Evolutionary conservation across 1,140 invertebrate species (phyloP), one percentile per base, ranked within the genome.

Genomic region (Tigriopus japonicus): DNA sequence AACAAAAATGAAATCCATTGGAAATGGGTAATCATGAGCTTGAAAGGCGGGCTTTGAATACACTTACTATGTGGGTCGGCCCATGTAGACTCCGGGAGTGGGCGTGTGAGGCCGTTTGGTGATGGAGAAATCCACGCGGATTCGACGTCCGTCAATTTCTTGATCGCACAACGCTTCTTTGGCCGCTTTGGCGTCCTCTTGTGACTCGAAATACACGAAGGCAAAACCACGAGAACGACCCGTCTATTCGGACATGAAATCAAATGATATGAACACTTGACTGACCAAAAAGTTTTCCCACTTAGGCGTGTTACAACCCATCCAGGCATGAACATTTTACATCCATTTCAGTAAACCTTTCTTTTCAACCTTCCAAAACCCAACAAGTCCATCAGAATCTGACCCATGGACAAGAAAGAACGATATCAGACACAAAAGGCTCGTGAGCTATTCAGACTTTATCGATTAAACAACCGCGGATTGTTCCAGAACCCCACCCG

Each of bases 51-150:
- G 41, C 19, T n/a, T n/a, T 52, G 54, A 42, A 41, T 14, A 15
- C 19, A 72, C 77, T 74, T 72, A 82, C 79, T 76, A 74, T 14
- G 88, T 90, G 0, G 88, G 86, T 74, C 88, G 89, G 45, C 94
- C 94, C 83, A 96, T 91, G 68, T 98, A 98, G 64, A 97, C 86
- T 54, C 94, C 94, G 41, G 94, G 94, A 14, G 94, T 98, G 9
- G 94, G 94, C 1, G 92, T 95, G 70, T 98, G 94, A 19, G 92
- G 87, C 62, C 92, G 77, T 71, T 95, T 83, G n/a, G 94, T 98
- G 52, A 98, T 94, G 0, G 92, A 96, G 75, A 81, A 98, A 72
- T 96, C 94, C 15, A 98, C 91, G 65, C 94, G 76, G 65, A 98
- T 95, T 68, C 83, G 78, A 12, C 64, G 63, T 0, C 87, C 89